Evolutionary conservation across 2,888 invertebrate genomes (phyloP).

Genomic region (Rapana venosa): DNA sequence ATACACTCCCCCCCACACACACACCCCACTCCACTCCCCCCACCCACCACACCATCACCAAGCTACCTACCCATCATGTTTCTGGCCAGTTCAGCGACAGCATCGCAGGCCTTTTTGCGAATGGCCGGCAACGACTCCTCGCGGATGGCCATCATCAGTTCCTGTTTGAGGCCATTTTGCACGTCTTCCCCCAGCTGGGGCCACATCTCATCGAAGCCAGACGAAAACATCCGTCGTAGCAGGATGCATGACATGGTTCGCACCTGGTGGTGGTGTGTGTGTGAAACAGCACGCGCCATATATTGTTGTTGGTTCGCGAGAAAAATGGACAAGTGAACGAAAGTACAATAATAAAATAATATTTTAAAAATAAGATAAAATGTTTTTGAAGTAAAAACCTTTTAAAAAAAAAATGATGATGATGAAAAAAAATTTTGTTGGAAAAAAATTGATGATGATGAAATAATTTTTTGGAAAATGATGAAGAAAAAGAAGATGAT

Average conservation of each 20-base stretch:
- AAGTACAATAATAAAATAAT: neutral
- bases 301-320: neutral
- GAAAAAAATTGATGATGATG: too few species aligned
- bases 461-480: too few species aligned
- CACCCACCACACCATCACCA: neutral
- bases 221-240: constrained; percentile 89
- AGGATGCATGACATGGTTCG: constrained; percentile 96
- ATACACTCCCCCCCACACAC: neutral
- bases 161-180: constrained; percentile 90
- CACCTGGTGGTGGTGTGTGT: constrained; percentile 78
- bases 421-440: too few species aligned
- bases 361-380: too few species aligned
- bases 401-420: too few species aligned
- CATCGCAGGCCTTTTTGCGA: constrained; percentile 95
- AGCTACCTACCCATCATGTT: constrained; percentile 81
- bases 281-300: too few species aligned
- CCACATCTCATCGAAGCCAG: constrained; percentile 94
- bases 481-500: too few species aligned
- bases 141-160: constrained; percentile 90
- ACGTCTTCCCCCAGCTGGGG: constrained; percentile 91
- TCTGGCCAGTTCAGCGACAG: constrained; percentile 95
- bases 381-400: too few species aligned
- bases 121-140: constrained; percentile 86
- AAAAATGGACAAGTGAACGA: neutral
- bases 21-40: neutral